A percentile compares a stretch with the other conserved stretches of the same genome.
Conservation (phyloP, 2,888 invertebrate species). For the Drosophila histrio region DNA sequence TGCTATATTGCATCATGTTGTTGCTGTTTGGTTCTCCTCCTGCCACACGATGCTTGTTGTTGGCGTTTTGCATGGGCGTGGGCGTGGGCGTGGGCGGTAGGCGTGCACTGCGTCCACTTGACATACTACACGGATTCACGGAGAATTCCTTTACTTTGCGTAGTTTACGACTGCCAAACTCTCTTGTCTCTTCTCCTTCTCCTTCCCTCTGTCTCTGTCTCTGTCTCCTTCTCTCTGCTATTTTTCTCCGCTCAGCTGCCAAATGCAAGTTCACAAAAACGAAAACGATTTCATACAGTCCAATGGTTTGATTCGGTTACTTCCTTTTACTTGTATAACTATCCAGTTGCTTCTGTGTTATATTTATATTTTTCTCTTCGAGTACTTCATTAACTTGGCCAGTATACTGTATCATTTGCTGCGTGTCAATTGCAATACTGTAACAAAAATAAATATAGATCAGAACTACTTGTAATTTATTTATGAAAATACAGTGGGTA, state of each 20-base stretch:
- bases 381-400: not conserved
- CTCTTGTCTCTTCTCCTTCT: not conserved
- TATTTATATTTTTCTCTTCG: not conserved
- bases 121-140: constrained; percentile 74
- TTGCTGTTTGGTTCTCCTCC: constrained; percentile 74
- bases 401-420: not conserved
- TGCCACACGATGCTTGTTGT: constrained; percentile 36
- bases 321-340: constrained; percentile 3
- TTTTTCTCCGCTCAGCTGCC: constrained; percentile 17
- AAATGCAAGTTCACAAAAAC: constrained; percentile 35
- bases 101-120: constrained; percentile 84
- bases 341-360: constrained; percentile 10
- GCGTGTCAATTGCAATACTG: constrained; percentile 9
- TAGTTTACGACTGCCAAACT: not conserved
- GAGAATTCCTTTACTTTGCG: constrained; percentile 18
- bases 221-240: not conserved
- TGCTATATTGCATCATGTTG: constrained; percentile 70
- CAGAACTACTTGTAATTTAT: not conserved
- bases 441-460: not conserved
- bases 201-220: not conserved
- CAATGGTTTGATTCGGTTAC: constrained; percentile 15
- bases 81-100: constrained; percentile 82
- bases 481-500: not conserved
- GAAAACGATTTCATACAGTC: constrained; percentile 21
- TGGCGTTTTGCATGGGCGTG: constrained; percentile 39